Evolutionary conservation across 2,888 invertebrate species (phyloP).

Genomic region (Acheta domesticus): DNA sequence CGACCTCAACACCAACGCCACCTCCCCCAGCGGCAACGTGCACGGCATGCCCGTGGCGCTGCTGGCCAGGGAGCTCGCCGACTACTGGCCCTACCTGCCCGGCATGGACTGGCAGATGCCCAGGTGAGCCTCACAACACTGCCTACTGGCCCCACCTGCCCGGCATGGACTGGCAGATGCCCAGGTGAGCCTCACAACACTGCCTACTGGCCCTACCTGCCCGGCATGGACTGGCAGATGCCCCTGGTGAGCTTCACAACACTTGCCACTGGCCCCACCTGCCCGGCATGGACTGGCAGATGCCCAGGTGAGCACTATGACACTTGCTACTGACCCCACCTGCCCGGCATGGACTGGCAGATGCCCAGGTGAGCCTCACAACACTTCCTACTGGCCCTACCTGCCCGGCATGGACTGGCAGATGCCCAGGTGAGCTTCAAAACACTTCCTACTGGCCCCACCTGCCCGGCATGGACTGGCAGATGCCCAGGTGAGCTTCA

Average conservation of each 20-base stretch:
- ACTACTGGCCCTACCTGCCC: slow-evolving; percentile 71
- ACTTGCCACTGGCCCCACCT: slow-evolving; percentile 41
- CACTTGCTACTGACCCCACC: slow-evolving; percentile 63
- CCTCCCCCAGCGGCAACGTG: slow-evolving; percentile 74
- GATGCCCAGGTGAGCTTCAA: too few species aligned
- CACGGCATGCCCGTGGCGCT: slow-evolving; percentile 80
- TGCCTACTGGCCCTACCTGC: slow-evolving; percentile 83
- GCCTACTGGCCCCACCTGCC: slow-evolving; percentile 80
- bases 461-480: too few species aligned
- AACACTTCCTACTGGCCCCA: background rate
- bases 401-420: too few species aligned
- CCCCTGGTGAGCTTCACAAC: slow-evolving; percentile 62
- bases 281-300: too few species aligned
- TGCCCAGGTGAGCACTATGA: too few species aligned
- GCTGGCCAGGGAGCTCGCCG: slow-evolving; percentile 66
- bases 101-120: slow-evolving; percentile 80
- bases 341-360: slow-evolving; percentile 79
- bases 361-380: slow-evolving; percentile 59
- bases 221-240: slow-evolving; percentile 74
- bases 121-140: slow-evolving; percentile 58
- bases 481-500: too few species aligned
- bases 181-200: slow-evolving; percentile 65
- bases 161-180: slow-evolving; percentile 66
- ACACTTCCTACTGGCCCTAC: background rate
- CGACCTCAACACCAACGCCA: slow-evolving; percentile 84